Percentiles rank a stretch among this genome's conserved stretches.
These are phyloP conservation scores for Salvelinus alpinus DNA, from an alignment of 2,113 vertebrate species.

Conservation along the genomic window DNA sequence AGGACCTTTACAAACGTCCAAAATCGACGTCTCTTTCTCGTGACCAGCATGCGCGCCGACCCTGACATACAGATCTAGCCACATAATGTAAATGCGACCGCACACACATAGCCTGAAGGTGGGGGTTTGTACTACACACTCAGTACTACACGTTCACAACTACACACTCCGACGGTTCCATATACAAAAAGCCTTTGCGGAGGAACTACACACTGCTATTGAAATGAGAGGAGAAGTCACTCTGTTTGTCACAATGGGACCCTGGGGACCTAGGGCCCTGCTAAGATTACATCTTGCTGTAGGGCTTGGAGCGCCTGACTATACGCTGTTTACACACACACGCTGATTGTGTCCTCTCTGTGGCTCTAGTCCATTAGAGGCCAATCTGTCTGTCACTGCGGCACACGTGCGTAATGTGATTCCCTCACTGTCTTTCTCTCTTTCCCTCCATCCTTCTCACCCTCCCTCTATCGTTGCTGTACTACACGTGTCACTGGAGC, in stretches of 20 bases:
- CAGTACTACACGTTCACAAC: not conserved
- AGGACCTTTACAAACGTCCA: no score
- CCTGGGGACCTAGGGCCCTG: constrained; percentile 30
- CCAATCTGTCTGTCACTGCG: constrained; percentile 37
- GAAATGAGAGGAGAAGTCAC: not conserved
- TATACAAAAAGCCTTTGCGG: not conserved
- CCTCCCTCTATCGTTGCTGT: constrained; percentile 40
- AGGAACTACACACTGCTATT: not conserved
- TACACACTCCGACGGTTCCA: constrained; percentile 12
- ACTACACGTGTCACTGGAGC: constrained; percentile 66
- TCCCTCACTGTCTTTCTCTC: not conserved
- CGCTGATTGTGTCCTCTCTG: constrained; percentile 34
- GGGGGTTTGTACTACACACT: not conserved
- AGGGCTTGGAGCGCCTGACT: constrained; percentile 29
- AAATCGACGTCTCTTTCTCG: no score
- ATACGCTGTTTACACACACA: constrained; percentile 30
- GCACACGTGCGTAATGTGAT: constrained; percentile 44
- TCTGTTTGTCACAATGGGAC: constrained; percentile 21
- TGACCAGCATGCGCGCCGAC: no score
- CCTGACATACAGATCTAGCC: no score
- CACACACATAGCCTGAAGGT: no score
- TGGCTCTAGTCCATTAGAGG: constrained; percentile 25
- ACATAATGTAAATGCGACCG: no score
- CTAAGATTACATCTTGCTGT: constrained; percentile 52
- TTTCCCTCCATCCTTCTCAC: not conserved